phyloP scores from a whole-genome alignment of 2,888 invertebrate species.

The Limnephilus rhombicus region DNA sequence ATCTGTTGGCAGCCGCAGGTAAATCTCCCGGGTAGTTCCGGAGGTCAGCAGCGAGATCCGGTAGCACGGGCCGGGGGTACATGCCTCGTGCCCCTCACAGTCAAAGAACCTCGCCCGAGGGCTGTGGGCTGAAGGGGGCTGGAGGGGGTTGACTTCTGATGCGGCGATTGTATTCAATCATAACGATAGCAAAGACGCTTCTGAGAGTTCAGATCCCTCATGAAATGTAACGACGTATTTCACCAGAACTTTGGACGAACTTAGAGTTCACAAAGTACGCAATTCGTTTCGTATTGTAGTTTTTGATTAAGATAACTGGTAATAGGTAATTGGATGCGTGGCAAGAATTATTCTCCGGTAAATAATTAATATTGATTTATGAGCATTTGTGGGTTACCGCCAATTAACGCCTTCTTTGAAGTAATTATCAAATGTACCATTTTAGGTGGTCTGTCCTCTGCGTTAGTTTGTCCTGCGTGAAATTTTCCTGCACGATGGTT shows the following conservation, averaged over 20 bases:
- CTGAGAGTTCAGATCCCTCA: background rate
- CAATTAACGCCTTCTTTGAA: background rate
- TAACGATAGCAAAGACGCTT: background rate
- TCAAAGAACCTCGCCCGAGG: conserved; percentile 32
- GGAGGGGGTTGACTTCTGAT: conserved; percentile 3
- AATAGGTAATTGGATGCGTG: background rate
- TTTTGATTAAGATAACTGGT: background rate
- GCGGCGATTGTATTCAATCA: conserved; percentile 34
- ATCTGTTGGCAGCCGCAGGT: conserved; percentile 64
- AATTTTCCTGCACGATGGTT: too few species aligned
- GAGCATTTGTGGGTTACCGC: background rate
- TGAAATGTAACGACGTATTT: background rate
- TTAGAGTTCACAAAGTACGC: background rate
- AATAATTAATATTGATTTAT: background rate
- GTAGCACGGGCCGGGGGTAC: background rate
- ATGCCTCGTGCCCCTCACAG: background rate
- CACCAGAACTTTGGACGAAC: background rate
- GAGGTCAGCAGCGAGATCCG: conserved; percentile 57
- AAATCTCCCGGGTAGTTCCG: conserved; percentile 56
- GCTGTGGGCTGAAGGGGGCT: background rate
- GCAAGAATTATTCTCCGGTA: background rate
- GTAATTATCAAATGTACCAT: background rate
- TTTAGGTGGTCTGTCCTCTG: too few species aligned
- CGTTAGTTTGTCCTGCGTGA: too few species aligned
- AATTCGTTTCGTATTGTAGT: background rate